A percentile compares a stretch with the other conserved stretches of the same genome.
These are phyloP conservation scores for Carassius gibelio DNA, from an alignment of 2,113 vertebrate species.

Conservation along the genomic window DNA sequence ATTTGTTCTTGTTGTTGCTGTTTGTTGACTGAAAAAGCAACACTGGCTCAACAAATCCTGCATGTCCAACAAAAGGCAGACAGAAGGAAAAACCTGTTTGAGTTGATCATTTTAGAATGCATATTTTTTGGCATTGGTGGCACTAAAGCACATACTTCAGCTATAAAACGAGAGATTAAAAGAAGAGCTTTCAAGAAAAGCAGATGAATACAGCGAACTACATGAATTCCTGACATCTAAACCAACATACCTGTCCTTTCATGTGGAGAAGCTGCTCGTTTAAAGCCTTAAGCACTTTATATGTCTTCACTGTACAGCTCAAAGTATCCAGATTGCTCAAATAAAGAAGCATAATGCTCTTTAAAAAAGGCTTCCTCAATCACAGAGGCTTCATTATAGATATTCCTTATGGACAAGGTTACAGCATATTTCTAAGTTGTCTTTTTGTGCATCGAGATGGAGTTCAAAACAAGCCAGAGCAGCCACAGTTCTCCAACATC, in stretches of 20 bases:
- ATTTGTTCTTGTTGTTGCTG: background rate
- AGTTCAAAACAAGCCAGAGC: slow-evolving; percentile 15
- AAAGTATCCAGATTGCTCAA: background rate
- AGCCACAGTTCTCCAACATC: background rate
- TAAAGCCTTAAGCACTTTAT: slow-evolving; percentile 6
- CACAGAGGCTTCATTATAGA: background rate
- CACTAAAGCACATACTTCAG: background rate
- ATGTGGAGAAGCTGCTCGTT: background rate
- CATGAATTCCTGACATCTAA: background rate
- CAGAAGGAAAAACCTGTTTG: background rate
- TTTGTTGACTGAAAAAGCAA: background rate
- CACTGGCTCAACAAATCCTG: background rate
- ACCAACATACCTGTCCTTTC: background rate
- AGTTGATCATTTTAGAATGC: background rate
- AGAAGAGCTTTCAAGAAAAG: background rate
- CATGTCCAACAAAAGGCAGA: background rate
- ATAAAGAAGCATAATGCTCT: background rate
- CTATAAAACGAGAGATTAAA: background rate
- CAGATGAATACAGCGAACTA: background rate
- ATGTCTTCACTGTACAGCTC: background rate
- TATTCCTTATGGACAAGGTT: background rate
- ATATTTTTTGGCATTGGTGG: no score
- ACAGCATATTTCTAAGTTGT: background rate
- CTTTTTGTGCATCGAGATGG: background rate
- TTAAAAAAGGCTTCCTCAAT: background rate